Conservation (phyloP, 2,797 vertebrate genomes). For the Enteromius fasciolatus region DNA sequence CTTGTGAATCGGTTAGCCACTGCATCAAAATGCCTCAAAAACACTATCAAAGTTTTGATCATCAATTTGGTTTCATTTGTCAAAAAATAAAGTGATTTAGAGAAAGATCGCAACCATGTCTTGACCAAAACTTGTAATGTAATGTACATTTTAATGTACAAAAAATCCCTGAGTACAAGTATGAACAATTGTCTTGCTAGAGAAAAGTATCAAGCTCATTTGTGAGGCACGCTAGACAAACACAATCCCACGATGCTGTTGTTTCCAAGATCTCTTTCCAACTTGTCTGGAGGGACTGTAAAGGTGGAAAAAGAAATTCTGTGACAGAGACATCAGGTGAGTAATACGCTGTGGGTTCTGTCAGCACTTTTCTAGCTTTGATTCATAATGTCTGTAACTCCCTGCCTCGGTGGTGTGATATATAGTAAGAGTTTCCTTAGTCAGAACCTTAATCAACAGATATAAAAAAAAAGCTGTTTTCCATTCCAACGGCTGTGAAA, state of each 20-base stretch:
- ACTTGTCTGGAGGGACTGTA: constrained; percentile 20
- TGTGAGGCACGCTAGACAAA: constrained; percentile 46
- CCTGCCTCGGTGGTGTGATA: not conserved
- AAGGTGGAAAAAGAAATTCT: constrained; percentile 20
- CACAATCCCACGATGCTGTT: constrained; percentile 52
- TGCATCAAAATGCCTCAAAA: constrained; percentile 4
- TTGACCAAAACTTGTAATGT: too few species aligned
- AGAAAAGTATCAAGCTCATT: constrained; percentile 62
- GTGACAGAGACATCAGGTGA: constrained; percentile 13
- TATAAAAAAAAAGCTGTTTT: not conserved
- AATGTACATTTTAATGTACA: not conserved
- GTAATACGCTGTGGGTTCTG: constrained; percentile 2
- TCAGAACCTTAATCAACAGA: constrained; percentile 7
- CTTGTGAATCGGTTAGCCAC: constrained; percentile 9
- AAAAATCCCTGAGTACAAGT: not conserved
- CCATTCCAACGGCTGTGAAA: constrained; percentile 1
- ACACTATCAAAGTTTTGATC: not conserved
- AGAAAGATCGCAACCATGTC: not conserved
- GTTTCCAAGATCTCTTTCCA: constrained; percentile 53
- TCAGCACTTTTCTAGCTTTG: constrained; percentile 35
- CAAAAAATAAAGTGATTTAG: not conserved
- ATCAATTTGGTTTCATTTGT: not conserved
- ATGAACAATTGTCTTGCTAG: not conserved
- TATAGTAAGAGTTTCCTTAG: constrained; percentile 28
- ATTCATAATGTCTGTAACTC: constrained; percentile 39